These are phyloP conservation scores for Agelastica alni DNA, from an alignment of 2,888 invertebrate species.

Conservation along the genomic window DNA sequence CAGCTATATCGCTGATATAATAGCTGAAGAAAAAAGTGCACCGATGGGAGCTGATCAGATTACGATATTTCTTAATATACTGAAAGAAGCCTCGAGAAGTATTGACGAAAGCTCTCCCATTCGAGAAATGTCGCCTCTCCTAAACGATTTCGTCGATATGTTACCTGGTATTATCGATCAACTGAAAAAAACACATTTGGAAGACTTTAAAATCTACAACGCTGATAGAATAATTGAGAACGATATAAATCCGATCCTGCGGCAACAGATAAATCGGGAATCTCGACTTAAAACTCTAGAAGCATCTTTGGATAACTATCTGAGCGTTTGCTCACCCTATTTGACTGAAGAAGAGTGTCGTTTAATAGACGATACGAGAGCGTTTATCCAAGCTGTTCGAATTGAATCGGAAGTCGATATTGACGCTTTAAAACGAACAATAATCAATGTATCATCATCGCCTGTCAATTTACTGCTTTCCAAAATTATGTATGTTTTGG, in stretches of 20 bases:
- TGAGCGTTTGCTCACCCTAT: not conserved
- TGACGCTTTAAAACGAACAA: not conserved
- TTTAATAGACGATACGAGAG: not conserved
- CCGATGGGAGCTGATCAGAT: conserved; percentile 37
- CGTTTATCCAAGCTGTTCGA: not conserved
- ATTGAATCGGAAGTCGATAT: not conserved
- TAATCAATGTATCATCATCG: too few relatives aligned
- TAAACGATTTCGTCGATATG: conserved; percentile 41
- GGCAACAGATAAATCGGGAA: too few relatives aligned
- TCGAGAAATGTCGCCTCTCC: conserved; percentile 37
- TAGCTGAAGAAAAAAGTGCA: conserved; percentile 24
- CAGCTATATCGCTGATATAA: conserved; percentile 34
- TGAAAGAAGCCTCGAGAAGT: conserved; percentile 39
- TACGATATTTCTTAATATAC: conserved; percentile 37
- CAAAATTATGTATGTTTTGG: too few relatives aligned
- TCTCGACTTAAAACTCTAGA: too few relatives aligned
- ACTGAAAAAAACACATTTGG: conserved; percentile 40
- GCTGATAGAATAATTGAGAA: conserved; percentile 19
- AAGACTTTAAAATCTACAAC: conserved; percentile 36
- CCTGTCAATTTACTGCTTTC: too few relatives aligned
- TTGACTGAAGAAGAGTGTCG: conserved; percentile 1
- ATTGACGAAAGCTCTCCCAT: conserved; percentile 41
- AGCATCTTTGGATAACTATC: not conserved
- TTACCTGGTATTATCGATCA: conserved; percentile 44
- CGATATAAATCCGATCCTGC: conserved; percentile 11